These are phyloP conservation scores for Acanthochromis polyacanthus DNA, from an alignment of 2,113 vertebrate species.

Conservation along the genomic window DNA sequence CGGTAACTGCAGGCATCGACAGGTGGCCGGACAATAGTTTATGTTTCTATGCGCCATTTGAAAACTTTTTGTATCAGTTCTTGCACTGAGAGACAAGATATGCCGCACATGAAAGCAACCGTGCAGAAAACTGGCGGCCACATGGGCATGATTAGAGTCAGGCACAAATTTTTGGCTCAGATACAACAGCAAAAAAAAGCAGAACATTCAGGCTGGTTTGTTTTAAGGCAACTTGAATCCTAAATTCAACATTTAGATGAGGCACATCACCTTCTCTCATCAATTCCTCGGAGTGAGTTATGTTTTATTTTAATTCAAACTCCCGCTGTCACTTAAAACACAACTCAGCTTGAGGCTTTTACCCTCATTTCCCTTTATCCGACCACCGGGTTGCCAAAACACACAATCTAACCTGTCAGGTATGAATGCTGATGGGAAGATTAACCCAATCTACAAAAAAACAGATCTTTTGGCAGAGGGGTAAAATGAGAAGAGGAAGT, in stretches of 20 bases:
- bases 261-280: background rate
- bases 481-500: slow-evolving; percentile 36
- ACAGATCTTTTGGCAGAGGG: slow-evolving; percentile 11
- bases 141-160: slow-evolving; percentile 25
- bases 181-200: background rate
- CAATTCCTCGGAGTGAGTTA: background rate
- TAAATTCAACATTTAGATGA: background rate
- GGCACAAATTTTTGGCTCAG: slow-evolving; percentile 5
- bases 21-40: slow-evolving; percentile 31
- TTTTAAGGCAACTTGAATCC: slow-evolving; percentile 20
- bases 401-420: slow-evolving; percentile 35
- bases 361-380: background rate
- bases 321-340: slow-evolving; percentile 10
- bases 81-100: background rate
- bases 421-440: slow-evolving; percentile 35
- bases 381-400: slow-evolving; percentile 1
- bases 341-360: background rate
- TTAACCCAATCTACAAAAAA: slow-evolving; percentile 16
- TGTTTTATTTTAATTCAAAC: slow-evolving; percentile 5
- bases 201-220: slow-evolving; percentile 13
- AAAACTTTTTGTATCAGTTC: slow-evolving; percentile 14
- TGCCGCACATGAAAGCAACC: slow-evolving; percentile 30
- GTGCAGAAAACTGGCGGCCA: slow-evolving; percentile 40
- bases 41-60: slow-evolving; percentile 26
- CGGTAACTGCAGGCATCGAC: slow-evolving; percentile 60